Percentiles rank a stretch among this genome's conserved stretches.
These are phyloP conservation scores for Phyllotreta cruciferae DNA, from an alignment of 2,888 invertebrate species.

Conservation along the genomic window DNA sequence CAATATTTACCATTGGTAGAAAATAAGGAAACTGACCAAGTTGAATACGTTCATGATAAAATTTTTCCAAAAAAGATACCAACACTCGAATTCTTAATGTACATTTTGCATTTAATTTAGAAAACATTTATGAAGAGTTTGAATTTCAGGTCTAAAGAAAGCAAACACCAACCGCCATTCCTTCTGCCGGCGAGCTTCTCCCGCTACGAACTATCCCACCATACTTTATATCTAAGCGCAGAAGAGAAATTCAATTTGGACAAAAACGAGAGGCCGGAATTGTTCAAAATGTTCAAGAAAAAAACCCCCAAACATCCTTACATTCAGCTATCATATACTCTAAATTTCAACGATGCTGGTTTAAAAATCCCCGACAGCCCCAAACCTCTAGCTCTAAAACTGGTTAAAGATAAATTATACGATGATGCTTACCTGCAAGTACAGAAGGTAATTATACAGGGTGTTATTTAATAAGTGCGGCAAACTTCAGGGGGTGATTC, in stretches of 20 bases:
- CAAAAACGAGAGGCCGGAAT: slow-evolving; percentile 36
- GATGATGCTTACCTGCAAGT: slow-evolving; percentile 56
- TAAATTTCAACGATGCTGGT: slow-evolving; percentile 63
- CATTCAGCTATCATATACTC: slow-evolving; percentile 59
- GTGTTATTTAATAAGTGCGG: no score
- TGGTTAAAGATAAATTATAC: slow-evolving; percentile 40
- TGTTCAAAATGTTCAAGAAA: slow-evolving; percentile 28
- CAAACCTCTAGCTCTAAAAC: slow-evolving; percentile 35
- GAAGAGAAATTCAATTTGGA: slow-evolving; percentile 39
- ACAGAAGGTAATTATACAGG: slow-evolving; percentile 40
- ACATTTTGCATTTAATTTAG: slow-evolving; percentile 48
- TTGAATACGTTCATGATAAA: slow-evolving; percentile 68
- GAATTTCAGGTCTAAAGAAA: slow-evolving; percentile 31
- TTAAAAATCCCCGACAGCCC: slow-evolving; percentile 45
- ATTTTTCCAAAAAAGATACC: slow-evolving; percentile 67
- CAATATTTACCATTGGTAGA: slow-evolving; percentile 83
- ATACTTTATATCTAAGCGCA: slow-evolving; percentile 48
- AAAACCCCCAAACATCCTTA: slow-evolving; percentile 18
- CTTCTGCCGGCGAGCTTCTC: slow-evolving; percentile 82
- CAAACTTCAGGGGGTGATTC: no score
- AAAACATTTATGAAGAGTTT: slow-evolving; percentile 62
- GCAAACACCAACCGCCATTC: slow-evolving; percentile 59
- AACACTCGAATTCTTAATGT: slow-evolving; percentile 66
- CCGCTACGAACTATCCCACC: slow-evolving; percentile 67
- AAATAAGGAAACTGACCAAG: slow-evolving; percentile 51